Conservation (phyloP, 2,113 vertebrate genomes). For the Dasyprocta punctata region DNA sequence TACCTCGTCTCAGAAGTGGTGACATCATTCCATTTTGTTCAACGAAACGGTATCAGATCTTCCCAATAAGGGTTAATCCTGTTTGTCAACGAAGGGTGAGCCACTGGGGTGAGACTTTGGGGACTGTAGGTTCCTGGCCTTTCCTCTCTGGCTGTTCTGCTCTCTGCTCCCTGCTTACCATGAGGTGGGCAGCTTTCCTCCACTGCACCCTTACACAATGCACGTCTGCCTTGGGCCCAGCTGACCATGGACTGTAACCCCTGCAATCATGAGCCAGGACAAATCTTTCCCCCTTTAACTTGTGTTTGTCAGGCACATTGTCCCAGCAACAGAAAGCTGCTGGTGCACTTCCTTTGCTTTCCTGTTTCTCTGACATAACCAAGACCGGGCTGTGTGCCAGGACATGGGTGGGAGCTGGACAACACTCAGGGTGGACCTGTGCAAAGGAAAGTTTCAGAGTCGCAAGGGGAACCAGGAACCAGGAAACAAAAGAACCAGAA, state of each 20-base stretch:
- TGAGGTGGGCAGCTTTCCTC: neutral
- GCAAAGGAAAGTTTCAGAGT: neutral
- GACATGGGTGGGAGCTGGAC: neutral
- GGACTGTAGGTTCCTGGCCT: neutral
- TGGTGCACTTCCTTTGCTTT: neutral
- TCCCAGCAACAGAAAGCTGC: neutral
- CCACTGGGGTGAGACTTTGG: neutral
- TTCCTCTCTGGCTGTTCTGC: neutral
- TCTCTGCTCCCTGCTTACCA: neutral
- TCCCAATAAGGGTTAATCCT: neutral
- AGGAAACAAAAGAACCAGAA: constrained; percentile 61
- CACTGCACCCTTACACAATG: neutral
- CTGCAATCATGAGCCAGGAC: neutral
- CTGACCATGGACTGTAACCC: neutral
- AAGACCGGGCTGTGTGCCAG: neutral
- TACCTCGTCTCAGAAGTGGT: neutral
- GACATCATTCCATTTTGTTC: neutral
- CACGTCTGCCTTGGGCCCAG: neutral
- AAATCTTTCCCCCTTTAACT: neutral
- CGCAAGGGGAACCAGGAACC: neutral
- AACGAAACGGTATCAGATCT: neutral
- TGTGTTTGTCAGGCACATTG: neutral
- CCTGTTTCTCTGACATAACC: neutral
- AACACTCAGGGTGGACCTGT: neutral
- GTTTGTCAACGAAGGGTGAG: neutral